Evolutionary conservation across 2,113 vertebrate genomes (phyloP).

Genomic region (Alectura lathami): DNA sequence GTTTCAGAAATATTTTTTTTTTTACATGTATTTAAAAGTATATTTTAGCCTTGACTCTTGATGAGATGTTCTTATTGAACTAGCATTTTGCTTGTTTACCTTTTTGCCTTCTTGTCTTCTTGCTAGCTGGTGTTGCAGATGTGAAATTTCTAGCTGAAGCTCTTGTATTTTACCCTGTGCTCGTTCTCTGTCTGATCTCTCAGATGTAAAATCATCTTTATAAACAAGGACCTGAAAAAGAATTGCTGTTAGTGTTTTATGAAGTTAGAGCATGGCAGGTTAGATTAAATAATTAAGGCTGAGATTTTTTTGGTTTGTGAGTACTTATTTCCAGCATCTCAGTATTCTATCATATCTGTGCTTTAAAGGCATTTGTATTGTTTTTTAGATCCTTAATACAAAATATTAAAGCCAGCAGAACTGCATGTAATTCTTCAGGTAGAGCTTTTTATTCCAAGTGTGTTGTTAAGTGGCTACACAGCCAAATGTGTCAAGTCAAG

Average conservation of each 20-base stretch:
- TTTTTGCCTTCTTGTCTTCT: conserved; percentile 62
- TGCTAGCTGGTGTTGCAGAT: conserved; percentile 77
- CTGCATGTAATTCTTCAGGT: not conserved
- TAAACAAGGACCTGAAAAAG: conserved; percentile 85
- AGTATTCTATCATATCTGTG: not conserved
- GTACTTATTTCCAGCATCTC: not conserved
- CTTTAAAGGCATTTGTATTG: not conserved
- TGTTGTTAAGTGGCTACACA: not conserved
- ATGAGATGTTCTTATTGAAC: not conserved
- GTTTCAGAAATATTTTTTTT: not conserved
- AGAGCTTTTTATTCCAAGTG: not conserved
- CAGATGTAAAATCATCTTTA: conserved; percentile 89
- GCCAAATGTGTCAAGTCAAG: not conserved
- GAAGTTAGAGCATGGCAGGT: not conserved
- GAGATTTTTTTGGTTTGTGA: not conserved
- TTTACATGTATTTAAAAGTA: not conserved
- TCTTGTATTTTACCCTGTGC: conserved; percentile 88
- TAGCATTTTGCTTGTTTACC: conserved; percentile 68
- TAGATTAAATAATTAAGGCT: not conserved
- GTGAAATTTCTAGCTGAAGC: conserved; percentile 81
- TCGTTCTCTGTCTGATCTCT: conserved; percentile 88
- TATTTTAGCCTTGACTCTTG: not conserved
- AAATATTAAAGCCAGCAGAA: not conserved
- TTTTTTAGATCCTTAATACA: not conserved
- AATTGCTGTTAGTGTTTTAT: not conserved